Conservation (phyloP, 1,140 invertebrate genomes). For the Brachionus koreanus region DNA sequence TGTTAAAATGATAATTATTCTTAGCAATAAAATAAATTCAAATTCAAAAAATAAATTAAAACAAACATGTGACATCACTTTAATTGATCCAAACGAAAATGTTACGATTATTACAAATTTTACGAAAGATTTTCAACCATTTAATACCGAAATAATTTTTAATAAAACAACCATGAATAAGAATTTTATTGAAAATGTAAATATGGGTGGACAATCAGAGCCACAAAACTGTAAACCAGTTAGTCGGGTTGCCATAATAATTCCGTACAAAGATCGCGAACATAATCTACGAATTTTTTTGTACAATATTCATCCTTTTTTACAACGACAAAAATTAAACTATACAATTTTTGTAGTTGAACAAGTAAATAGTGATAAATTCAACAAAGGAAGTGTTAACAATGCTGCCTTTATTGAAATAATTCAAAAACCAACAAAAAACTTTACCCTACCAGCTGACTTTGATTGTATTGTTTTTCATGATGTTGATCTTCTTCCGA, state of each 20-base stretch:
- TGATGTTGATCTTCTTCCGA: conserved; percentile 86
- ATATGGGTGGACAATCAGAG: not conserved
- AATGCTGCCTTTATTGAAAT: conserved; percentile 73
- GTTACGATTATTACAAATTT: not conserved
- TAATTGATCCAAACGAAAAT: not conserved
- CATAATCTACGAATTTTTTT: conserved; percentile 75
- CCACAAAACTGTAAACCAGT: not conserved
- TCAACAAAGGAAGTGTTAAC: conserved; percentile 84
- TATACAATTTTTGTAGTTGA: conserved; percentile 86
- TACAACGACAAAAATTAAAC: conserved; percentile 77
- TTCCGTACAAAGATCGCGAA: conserved; percentile 79
- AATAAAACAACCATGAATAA: not conserved
- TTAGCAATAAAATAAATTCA: no score
- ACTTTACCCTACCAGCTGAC: conserved; percentile 24
- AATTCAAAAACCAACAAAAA: conserved; percentile 57
- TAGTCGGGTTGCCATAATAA: conserved; percentile 70
- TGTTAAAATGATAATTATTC: no score
- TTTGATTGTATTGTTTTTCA: conserved; percentile 86
- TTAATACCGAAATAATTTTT: not conserved
- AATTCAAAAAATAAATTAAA: no score
- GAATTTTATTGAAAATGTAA: not conserved
- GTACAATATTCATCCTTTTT: conserved; percentile 80
- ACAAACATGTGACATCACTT: not conserved
- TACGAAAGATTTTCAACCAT: not conserved
- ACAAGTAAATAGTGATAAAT: conserved; percentile 68